These are phyloP conservation scores for Ganaspis sp. DNA, from an alignment of 1,140 invertebrate genomes.

Conservation along the genomic window DNA sequence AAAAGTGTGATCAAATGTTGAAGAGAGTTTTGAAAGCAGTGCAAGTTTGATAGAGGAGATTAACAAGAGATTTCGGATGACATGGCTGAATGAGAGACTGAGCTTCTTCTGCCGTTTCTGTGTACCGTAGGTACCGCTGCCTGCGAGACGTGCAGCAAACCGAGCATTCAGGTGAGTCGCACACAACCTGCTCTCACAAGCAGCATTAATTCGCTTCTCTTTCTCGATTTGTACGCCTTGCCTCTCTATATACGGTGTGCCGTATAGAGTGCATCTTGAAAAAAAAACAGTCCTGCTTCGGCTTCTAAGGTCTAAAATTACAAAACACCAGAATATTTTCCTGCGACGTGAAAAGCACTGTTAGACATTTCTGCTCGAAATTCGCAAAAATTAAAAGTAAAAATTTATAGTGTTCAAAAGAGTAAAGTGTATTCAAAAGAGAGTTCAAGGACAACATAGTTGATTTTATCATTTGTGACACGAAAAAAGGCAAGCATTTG, in stretches of 20 bases:
- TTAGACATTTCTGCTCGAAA: too few relatives aligned
- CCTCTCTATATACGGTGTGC: constrained; percentile 20
- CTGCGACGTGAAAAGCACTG: too few relatives aligned
- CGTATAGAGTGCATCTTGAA: not conserved
- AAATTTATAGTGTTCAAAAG: too few relatives aligned
- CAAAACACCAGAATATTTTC: too few relatives aligned
- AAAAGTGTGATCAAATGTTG: not conserved
- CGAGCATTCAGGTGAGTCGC: constrained; percentile 26
- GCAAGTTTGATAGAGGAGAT: not conserved
- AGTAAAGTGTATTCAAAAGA: too few relatives aligned
- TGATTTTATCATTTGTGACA: too few relatives aligned
- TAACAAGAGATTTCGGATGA: constrained; percentile 16
- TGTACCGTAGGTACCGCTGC: constrained; percentile 10
- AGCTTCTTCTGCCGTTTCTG: not conserved
- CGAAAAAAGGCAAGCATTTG: too few relatives aligned
- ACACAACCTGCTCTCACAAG: constrained; percentile 4
- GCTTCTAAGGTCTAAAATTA: too few relatives aligned
- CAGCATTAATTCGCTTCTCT: constrained; percentile 13
- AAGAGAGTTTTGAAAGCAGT: not conserved
- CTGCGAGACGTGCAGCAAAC: constrained; percentile 23
- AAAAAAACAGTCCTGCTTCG: not conserved
- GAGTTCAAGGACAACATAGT: too few relatives aligned
- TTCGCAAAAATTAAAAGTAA: too few relatives aligned
- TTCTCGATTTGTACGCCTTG: not conserved
- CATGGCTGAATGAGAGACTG: not conserved